Conservation (phyloP, 2,797 vertebrate species). For the Danio choprae region DNA sequence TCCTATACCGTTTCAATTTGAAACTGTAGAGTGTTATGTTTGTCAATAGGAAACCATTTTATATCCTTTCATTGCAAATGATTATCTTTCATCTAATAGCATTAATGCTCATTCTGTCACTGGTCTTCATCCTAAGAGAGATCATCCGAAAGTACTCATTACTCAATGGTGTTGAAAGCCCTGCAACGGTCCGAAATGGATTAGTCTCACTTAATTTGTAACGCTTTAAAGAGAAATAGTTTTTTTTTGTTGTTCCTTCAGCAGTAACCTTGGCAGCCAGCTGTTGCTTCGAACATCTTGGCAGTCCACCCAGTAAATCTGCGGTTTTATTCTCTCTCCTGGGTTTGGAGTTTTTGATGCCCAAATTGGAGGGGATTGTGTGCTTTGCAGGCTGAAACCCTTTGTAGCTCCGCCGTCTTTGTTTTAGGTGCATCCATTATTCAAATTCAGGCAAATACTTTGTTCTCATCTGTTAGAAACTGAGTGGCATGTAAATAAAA, state of each 20-base stretch:
- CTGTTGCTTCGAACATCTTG: conserved; percentile 53
- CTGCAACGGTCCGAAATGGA: conserved; percentile 40
- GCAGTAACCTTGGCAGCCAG: conserved; percentile 58
- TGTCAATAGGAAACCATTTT: background rate
- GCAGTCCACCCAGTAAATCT: conserved; percentile 40
- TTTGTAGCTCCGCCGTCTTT: conserved; percentile 44
- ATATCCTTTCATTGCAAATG: background rate
- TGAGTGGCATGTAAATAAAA: conserved; percentile 37
- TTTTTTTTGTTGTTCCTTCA: conserved; percentile 38
- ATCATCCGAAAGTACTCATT: conserved; percentile 47
- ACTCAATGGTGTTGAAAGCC: conserved; percentile 48
- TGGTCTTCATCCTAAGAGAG: conserved; percentile 34
- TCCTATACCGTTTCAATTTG: background rate
- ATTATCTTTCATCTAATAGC: background rate
- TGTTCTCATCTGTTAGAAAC: conserved; percentile 34
- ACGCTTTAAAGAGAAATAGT: conserved; percentile 43
- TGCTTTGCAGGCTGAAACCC: conserved; percentile 25
- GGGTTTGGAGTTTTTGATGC: conserved; percentile 48
- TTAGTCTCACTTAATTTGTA: conserved; percentile 50
- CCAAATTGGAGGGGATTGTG: conserved; percentile 43
- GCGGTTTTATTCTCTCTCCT: conserved; percentile 33
- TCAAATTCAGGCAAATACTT: conserved; percentile 42
- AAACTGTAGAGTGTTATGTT: background rate
- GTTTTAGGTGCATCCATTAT: conserved; percentile 40
- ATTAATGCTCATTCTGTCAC: conserved; percentile 6